Evolutionary conservation across 2,888 invertebrate species (phyloP).

Genomic region (Macrostomum cliftonense): DNA sequence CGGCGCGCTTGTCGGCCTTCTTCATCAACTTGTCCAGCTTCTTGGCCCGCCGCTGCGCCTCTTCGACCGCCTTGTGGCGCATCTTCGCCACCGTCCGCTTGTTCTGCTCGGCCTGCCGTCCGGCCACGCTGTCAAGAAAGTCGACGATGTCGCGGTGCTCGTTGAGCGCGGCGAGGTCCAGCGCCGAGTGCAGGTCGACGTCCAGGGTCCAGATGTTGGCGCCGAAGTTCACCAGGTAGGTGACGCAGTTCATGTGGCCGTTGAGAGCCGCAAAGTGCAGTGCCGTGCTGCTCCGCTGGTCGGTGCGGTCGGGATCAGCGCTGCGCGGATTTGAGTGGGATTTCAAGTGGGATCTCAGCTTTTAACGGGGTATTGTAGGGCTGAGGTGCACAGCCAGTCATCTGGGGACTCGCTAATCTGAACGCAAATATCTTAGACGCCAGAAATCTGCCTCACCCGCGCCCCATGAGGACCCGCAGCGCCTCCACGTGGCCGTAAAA

Average conservation of each 20-base stretch:
- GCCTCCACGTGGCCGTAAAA: constrained; percentile 79
- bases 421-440: too few relatives aligned
- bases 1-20: constrained; percentile 53
- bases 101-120: constrained; percentile 58
- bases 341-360: too few relatives aligned
- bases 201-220: constrained; percentile 68
- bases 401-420: too few relatives aligned
- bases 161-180: constrained; percentile 73
- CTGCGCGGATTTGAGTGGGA: too few relatives aligned
- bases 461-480: constrained; percentile 61
- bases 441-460: constrained; percentile 51
- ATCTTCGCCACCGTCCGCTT: constrained; percentile 36
- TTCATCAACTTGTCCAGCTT: constrained; percentile 63
- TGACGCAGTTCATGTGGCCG: constrained; percentile 73
- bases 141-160: constrained; percentile 66
- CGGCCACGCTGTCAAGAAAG: constrained; percentile 61
- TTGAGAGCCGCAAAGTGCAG: constrained; percentile 70
- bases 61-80: constrained; percentile 67
- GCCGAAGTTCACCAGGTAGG: constrained; percentile 78
- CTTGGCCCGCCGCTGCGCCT: constrained; percentile 63
- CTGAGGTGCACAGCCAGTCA: too few relatives aligned
- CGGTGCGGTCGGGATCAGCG: constrained; percentile 78
- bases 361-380: too few relatives aligned
- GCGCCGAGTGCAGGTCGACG: constrained; percentile 72
- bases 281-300: constrained; percentile 78